Evolutionary conservation across 2,888 invertebrate genomes (phyloP), one percentile per base, ranked within the genome.

Genomic region (Polydrusus cervinus): DNA sequence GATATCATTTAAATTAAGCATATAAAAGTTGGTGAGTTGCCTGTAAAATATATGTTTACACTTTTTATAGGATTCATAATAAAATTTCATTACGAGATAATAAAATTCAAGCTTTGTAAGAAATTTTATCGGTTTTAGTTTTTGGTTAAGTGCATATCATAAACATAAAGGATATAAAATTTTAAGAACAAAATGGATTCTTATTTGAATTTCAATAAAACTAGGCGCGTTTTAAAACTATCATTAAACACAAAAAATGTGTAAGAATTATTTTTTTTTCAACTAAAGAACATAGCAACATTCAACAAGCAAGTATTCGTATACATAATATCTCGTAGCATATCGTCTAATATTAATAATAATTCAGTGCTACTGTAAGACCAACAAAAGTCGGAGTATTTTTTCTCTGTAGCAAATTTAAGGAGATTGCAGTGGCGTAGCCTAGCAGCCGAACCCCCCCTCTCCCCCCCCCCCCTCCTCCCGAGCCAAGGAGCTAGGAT

Each of bases 21-120:
- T 7, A 18, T 49, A 49, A 51, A 51, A 18, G 3, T 25, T 51
- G 20, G 20, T 25, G 20, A 51, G 3, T 25, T 51, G 0, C 3
- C 7, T 25, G 3, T 18, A 51, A 51, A 51, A 25, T 51, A 51
- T 45, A n/a, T 13, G 13, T 51, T 51, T 25, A 51, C 6, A 25
- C n/a, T 51, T 51, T 51, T 20, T 51, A 25, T 8, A 10, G 20
- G 11, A 1, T 45, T 16, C 8, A 25, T 10, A 51, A 25, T 51
- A 51, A 51, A 51, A 25, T 51, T 51, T 25, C 25, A 51, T 51
- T 51, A 25, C 51, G 20, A 25, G 18, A 51, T 51, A 51, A 51
- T 51, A 51, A 51, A 51, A 51, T 51, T 51, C 25, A 25, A 51
- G 51, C 51, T 8, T n/a, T n/a, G 13, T 51, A 51, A 51, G 25